Evolutionary conservation across 1,140 invertebrate genomes (phyloP).

Genomic region (Daktulosphaira vitifoliae): DNA sequence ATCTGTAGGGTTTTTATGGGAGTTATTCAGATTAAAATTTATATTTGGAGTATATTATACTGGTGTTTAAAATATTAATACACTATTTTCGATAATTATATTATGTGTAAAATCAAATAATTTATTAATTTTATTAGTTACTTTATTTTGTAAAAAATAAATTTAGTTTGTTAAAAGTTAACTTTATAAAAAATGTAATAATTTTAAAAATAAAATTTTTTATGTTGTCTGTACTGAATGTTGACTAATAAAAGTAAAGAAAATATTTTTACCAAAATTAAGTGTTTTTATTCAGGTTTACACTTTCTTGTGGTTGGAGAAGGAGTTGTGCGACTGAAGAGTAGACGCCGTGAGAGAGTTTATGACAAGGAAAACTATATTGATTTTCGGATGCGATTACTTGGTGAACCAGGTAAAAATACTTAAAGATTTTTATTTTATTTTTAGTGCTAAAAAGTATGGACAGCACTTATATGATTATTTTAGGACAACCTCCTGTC

Average conservation of each 20-base stretch:
- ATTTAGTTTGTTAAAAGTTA: background rate
- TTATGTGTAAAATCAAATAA: background rate
- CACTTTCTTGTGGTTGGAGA: slow-evolving; percentile 92
- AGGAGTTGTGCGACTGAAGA: slow-evolving; percentile 73
- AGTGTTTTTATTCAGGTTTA: slow-evolving; percentile 56
- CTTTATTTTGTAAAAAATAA: background rate
- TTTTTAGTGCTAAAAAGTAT: no score
- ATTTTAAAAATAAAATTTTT: no score
- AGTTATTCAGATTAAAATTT: no score
- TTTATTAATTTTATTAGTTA: background rate
- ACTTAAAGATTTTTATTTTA: background rate
- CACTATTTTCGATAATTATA: no score
- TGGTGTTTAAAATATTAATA: no score
- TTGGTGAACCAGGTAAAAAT: slow-evolving; percentile 73
- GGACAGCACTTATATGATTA: no score
- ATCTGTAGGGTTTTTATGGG: no score
- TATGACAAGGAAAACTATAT: slow-evolving; percentile 92
- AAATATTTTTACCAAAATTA: no score
- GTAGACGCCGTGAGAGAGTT: slow-evolving; percentile 67
- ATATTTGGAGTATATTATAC: no score
- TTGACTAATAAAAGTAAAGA: no score
- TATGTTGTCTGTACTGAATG: no score
- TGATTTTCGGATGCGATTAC: slow-evolving; percentile 84
- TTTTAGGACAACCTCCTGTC: slow-evolving; percentile 63
- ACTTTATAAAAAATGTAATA: no score